Conservation (phyloP, 2,797 vertebrate species). For the Xiphophorus birchmanni region DNA sequence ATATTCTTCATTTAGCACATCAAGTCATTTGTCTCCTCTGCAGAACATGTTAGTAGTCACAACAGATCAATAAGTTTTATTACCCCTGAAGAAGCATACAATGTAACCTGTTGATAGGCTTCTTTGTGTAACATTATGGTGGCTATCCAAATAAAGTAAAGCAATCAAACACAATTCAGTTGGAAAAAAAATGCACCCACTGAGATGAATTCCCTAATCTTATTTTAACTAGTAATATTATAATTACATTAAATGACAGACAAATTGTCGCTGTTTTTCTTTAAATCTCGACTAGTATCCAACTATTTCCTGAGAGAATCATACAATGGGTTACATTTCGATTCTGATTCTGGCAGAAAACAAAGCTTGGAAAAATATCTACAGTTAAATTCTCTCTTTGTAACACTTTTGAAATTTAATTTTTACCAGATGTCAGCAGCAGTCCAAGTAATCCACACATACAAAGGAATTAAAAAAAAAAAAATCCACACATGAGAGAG, state of each 20-base stretch:
- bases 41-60: slow-evolving; percentile 18
- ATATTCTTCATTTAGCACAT: slow-evolving; percentile 40
- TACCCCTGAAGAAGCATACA: too few species aligned
- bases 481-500: not conserved
- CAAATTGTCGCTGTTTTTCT: not conserved
- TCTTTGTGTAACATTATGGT: not conserved
- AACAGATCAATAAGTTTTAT: slow-evolving; percentile 22
- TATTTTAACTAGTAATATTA: not conserved
- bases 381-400: not conserved
- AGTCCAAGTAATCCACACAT: not conserved
- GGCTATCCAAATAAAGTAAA: not conserved
- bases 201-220: not conserved
- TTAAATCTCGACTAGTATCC: not conserved
- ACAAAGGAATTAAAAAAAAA: too few species aligned
- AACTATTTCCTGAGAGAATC: not conserved
- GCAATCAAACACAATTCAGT: not conserved
- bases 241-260: not conserved
- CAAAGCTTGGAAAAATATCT: not conserved
- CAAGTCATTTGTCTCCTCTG: slow-evolving; percentile 27
- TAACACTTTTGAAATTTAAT: not conserved
- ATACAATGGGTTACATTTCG: not conserved
- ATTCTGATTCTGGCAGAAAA: not conserved
- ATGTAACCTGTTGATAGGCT: not conserved
- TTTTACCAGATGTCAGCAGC: not conserved
- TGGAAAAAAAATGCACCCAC: not conserved